Evolutionary conservation across 2,797 vertebrate genomes (phyloP).

Genomic region (Enteromius argenteus): DNA sequence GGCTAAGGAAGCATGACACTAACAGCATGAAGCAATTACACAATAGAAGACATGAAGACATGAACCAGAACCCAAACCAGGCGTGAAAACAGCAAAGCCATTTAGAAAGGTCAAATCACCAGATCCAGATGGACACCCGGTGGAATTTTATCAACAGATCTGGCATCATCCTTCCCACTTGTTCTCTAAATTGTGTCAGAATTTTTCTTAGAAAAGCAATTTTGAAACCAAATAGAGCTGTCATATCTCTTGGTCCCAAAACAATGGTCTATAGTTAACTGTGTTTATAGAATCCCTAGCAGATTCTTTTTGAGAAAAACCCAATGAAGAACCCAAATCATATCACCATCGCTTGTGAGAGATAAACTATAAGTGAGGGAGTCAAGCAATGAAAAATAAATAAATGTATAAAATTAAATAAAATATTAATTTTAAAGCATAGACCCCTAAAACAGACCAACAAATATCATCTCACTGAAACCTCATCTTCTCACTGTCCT

Average conservation of each 20-base stretch:
- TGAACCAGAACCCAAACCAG: too few species aligned
- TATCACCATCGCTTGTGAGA: not conserved
- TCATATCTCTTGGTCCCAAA: conserved; percentile 4
- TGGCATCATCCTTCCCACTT: not conserved
- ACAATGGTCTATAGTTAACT: not conserved
- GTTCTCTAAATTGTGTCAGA: conserved; percentile 14
- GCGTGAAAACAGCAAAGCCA: too few species aligned
- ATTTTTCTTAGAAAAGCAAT: conserved; percentile 25
- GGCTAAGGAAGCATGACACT: too few species aligned
- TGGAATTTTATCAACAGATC: not conserved
- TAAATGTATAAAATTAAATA: too few species aligned
- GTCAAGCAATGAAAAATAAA: not conserved
- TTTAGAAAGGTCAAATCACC: conserved; percentile 5
- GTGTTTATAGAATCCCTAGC: not conserved
- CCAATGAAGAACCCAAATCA: not conserved
- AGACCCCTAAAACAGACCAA: not conserved
- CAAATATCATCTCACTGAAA: not conserved
- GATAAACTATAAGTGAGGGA: not conserved
- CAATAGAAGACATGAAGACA: too few species aligned
- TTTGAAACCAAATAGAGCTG: conserved; percentile 12
- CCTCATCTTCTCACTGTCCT: not conserved
- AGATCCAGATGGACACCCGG: conserved; percentile 10
- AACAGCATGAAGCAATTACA: too few species aligned
- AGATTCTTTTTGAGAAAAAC: not conserved
- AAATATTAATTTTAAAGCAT: not conserved